These are phyloP conservation scores for Phasia obesa DNA, from an alignment of 2,888 invertebrate species.

Conservation along the genomic window DNA sequence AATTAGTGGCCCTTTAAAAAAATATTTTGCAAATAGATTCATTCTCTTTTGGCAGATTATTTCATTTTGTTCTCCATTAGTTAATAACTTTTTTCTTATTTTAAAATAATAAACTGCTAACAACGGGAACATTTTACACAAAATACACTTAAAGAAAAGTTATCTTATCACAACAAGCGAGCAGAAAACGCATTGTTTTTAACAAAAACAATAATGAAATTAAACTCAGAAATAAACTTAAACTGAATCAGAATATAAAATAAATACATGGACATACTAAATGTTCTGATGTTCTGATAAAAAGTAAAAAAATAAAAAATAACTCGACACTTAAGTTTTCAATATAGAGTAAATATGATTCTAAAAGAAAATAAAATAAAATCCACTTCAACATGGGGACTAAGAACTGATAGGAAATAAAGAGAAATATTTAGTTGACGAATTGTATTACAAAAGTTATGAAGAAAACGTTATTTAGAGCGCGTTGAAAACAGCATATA, in stretches of 20 bases:
- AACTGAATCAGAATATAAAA: slow-evolving; percentile 26
- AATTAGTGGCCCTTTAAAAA: too few species aligned
- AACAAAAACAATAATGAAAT: slow-evolving; percentile 42
- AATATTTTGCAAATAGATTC: too few species aligned
- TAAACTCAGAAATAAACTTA: slow-evolving; percentile 56
- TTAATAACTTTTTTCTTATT: not conserved
- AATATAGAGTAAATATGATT: slow-evolving; percentile 38
- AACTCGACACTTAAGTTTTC: slow-evolving; percentile 55
- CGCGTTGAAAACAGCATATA: slow-evolving; percentile 27
- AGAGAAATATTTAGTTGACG: slow-evolving; percentile 66
- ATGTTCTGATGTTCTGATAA: slow-evolving; percentile 57
- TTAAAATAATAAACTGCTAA: not conserved
- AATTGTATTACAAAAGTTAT: slow-evolving; percentile 63
- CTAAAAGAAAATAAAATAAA: slow-evolving; percentile 11
- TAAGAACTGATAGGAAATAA: slow-evolving; percentile 59
- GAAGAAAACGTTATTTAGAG: slow-evolving; percentile 47
- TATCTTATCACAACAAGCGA: slow-evolving; percentile 63
- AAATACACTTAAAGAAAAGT: slow-evolving; percentile 59
- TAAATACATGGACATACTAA: slow-evolving; percentile 37
- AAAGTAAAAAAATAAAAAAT: slow-evolving; percentile 36
- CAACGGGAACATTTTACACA: slow-evolving; percentile 51
- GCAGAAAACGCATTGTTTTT: slow-evolving; percentile 34
- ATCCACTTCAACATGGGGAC: slow-evolving; percentile 42
- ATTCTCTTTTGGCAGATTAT: not conserved
- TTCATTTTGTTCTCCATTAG: not conserved